Evolutionary conservation across 1,140 invertebrate species (phyloP).

Genomic region (Dinothrombium tinctorium): DNA sequence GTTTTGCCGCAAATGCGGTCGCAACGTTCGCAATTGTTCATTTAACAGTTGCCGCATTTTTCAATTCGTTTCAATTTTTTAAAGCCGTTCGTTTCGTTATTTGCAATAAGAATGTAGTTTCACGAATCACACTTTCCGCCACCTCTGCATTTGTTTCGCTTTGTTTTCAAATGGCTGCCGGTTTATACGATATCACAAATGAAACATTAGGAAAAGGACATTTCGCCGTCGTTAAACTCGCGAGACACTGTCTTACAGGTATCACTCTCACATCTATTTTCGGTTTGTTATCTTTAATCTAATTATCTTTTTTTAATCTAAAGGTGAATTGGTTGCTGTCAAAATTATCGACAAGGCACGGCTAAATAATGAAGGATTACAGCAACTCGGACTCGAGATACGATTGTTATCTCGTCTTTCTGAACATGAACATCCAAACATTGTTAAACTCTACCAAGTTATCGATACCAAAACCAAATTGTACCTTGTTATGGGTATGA

Average conservation of each 20-base stretch:
- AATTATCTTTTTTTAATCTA: not conserved
- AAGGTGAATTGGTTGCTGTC: conserved; percentile 38
- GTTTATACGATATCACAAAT: conserved; percentile 70
- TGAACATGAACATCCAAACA: conserved; percentile 52
- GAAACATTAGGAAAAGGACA: conserved; percentile 76
- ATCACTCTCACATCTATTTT: conserved; percentile 31
- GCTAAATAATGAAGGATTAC: conserved; percentile 42
- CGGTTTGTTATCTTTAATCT: not conserved
- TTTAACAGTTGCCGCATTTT: too few relatives aligned
- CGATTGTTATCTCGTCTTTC: conserved; percentile 12
- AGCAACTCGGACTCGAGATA: conserved; percentile 10
- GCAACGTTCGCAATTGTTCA: too few relatives aligned
- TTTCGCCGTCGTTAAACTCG: conserved; percentile 96
- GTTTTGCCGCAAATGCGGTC: too few relatives aligned
- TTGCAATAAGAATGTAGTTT: too few relatives aligned
- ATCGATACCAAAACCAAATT: conserved; percentile 94
- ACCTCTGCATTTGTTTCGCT: too few relatives aligned
- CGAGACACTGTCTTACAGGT: conserved; percentile 95
- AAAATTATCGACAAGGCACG: conserved; percentile 92
- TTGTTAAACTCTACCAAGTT: conserved; percentile 84
- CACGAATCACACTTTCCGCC: too few relatives aligned
- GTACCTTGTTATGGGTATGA: conserved; percentile 32
- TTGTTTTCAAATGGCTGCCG: conserved; percentile 42
- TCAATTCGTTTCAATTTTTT: too few relatives aligned
- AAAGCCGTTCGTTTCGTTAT: too few relatives aligned